Evolutionary conservation across 1,140 invertebrate genomes (phyloP), one percentile per base, ranked within the genome.

Genomic region (Atta cephalotes): DNA sequence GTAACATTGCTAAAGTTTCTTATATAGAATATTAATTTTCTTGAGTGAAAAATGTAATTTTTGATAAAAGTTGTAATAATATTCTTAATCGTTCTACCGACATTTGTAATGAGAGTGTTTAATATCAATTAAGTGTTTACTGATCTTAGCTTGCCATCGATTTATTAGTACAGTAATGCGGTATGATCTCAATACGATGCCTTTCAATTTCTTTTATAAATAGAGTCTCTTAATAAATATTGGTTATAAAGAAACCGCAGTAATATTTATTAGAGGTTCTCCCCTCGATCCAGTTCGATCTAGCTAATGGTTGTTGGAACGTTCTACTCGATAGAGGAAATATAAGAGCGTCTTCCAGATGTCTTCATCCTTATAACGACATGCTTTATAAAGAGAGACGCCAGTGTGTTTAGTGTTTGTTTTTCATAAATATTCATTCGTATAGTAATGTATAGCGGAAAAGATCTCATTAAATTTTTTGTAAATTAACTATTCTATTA

Each of bases 391-490:
- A 21, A 49, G 56, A 31, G 16, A 74, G 77, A 60, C 31, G 39
- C 66, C 81, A 68, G 25, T 60, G 51, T 91, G 78, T 92, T 92
- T 92, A 72, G 62, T 74, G 71, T 88, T 88, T 65, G 49, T 76
- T 87, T 87, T 84, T 56, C 74, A 88, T 90, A 93, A 94, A 93
- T 94, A 94, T 93, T 86, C 63, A 87, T 88, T 60, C 92, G 89
- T 89, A 85, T 91, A 68, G 9, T 45, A 45, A 10, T 10, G 12
- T 45, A 45, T n/a, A 3, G 56, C 53, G 1, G 28, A 72, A 31
- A 77, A 45, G 2, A 71, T 25, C 21, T 4, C 14, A 28, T 49
- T 28, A 80, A 45, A 14, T 68, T 84, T 25, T 35, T 28, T 65
- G 56, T 49, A 74, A 25, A 62, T 68, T 62, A 82, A 71, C 31